A percentile compares a stretch with the other conserved stretches of the same genome.
These are phyloP conservation scores for Drosophila sturtevanti DNA, from an alignment of 1,140 invertebrate genomes.

Conservation along the genomic window DNA sequence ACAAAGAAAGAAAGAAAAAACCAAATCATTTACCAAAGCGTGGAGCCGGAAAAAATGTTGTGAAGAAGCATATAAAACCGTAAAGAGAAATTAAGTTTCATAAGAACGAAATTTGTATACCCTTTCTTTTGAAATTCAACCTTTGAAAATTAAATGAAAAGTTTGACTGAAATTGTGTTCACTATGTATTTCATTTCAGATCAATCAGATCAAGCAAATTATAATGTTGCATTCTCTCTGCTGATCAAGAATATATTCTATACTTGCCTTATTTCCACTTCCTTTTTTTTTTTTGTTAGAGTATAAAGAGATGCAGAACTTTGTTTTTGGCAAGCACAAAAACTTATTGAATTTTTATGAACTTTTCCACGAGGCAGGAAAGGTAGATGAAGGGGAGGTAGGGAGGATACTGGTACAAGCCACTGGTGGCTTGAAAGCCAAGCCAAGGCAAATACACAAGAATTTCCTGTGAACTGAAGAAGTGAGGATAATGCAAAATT, in stretches of 20 bases:
- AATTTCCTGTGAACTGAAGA: neutral
- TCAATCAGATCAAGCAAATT: too few relatives aligned
- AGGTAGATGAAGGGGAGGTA: neutral
- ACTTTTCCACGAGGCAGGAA: constrained; percentile 37
- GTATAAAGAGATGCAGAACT: constrained; percentile 37
- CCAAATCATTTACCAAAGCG: constrained; percentile 9
- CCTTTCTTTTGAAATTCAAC: neutral
- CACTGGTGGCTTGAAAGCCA: constrained; percentile 1
- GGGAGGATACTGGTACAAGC: neutral
- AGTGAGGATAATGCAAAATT: constrained; percentile 2
- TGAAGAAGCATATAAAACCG: constrained; percentile 16
- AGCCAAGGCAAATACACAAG: constrained; percentile 10
- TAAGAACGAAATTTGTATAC: neutral
- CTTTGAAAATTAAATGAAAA: too few relatives aligned
- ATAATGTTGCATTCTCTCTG: neutral
- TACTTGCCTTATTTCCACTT: too few relatives aligned
- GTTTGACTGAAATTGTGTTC: too few relatives aligned
- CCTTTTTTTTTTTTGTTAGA: neutral
- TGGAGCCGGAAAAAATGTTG: constrained; percentile 4
- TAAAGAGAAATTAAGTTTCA: constrained; percentile 1
- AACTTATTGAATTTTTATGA: constrained; percentile 77
- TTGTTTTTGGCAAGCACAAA: constrained; percentile 47
- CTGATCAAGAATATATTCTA: neutral
- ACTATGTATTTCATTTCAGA: too few relatives aligned
- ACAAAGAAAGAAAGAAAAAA: neutral